Evolutionary conservation across 2,797 vertebrate species (phyloP), one percentile per base, ranked within the genome.

Genomic region (Martes flavigula): DNA sequence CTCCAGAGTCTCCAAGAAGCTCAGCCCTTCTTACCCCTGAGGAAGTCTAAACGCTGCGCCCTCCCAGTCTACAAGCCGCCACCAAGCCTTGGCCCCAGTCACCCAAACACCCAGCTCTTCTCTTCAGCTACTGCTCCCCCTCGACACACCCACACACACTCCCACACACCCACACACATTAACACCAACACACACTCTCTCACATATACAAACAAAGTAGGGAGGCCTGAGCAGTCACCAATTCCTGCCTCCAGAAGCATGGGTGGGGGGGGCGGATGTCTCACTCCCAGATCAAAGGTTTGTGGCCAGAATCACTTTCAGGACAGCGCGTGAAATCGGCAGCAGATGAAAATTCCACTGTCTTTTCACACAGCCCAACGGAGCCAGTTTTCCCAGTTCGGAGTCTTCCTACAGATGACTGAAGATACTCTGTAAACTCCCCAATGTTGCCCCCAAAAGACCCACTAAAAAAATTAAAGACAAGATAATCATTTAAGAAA

Each of bases 251-350:
- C 91, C 56, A 85, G 89, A 87, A 94, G 58, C 73, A 35, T 1
- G 3, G 38, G 38, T 3, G 38, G 38, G 8, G 9, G 6, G 32
- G 32, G 32, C 17, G 51, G 17, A 51, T 43, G 83, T 92, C 96
- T 98, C 73, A 75, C 62, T 97, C 82, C 62, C 79, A 95, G 90
- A 97, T 96, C 97, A 97, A 94, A 98, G 94, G 85, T 86, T 78
- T 90, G 84, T 66, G 92, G 90, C 91, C 32, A 11, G 96, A 95
- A 93, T 96, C 95, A 86, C 91, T 92, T 68, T 90, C 3, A n/a
- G 96, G 89, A 87, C 78, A 79, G 48, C 30, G 64, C 73, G 18
- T n/a, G 3, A 97, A 81, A 86, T 66, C 91, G 4, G 96, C 84
- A 82, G 78, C 95, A 94, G 87, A 92, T 1, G 20, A 94, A 87